phyloP scores from a whole-genome alignment of 2,113 vertebrate species.

The Pachypanchax playfairii region DNA sequence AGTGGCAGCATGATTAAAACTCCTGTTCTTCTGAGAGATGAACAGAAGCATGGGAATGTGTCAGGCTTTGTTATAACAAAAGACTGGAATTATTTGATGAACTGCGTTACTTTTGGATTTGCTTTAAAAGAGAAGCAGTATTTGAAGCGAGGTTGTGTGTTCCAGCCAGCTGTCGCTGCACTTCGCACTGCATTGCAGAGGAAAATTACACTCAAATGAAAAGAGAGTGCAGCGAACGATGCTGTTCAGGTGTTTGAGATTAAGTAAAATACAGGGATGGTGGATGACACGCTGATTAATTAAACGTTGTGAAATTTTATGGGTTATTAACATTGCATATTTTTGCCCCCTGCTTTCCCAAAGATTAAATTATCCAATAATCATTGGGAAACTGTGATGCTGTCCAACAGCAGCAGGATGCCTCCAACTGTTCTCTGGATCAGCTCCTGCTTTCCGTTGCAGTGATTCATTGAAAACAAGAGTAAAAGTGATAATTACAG shows the following conservation, averaged over 20 bases:
- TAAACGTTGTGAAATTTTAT: constrained; percentile 70
- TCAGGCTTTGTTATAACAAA: constrained; percentile 40
- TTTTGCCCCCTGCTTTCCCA: constrained; percentile 59
- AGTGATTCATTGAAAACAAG: constrained; percentile 74
- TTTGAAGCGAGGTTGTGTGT: constrained; percentile 38
- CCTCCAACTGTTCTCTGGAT: constrained; percentile 74
- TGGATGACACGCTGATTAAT: constrained; percentile 57
- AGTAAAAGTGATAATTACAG: constrained; percentile 73
- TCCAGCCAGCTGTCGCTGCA: constrained; percentile 27
- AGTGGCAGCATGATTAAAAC: constrained; percentile 34
- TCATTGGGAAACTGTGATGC: constrained; percentile 61
- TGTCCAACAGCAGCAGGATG: constrained; percentile 70
- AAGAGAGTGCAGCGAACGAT: constrained; percentile 7
- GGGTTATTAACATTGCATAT: constrained; percentile 63
- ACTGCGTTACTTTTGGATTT: constrained; percentile 44
- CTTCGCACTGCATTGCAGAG: constrained; percentile 35
- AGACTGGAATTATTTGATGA: constrained; percentile 29
- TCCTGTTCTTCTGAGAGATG: constrained; percentile 39
- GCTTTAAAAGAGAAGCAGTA: constrained; percentile 44
- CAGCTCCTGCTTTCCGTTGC: constrained; percentile 73
- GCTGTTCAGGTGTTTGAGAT: constrained; percentile 45
- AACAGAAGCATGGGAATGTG: constrained; percentile 48
- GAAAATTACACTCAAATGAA: constrained; percentile 37
- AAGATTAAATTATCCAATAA: constrained; percentile 71
- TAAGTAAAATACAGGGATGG: constrained; percentile 37